Conservation (phyloP, 2,113 vertebrate genomes). For the Oncorhynchus masou region DNA sequence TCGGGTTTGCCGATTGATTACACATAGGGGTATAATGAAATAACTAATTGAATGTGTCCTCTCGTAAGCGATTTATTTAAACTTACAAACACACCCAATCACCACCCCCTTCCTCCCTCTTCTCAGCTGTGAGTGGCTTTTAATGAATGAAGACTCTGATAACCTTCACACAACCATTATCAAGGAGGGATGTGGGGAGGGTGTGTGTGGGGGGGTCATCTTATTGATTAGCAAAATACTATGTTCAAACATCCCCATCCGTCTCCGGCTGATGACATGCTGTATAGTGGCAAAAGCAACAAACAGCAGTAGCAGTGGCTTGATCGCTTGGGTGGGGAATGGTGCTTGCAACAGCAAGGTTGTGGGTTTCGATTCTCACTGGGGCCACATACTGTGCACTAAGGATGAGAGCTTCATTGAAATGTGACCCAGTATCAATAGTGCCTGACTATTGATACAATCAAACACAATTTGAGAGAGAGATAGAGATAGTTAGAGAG, state of each 20-base stretch:
- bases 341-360: no score
- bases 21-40: slow-evolving; percentile 68
- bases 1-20: slow-evolving; percentile 72
- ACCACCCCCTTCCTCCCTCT: slow-evolving; percentile 4
- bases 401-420: no score
- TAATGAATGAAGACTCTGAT: slow-evolving; percentile 65
- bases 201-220: slow-evolving; percentile 1
- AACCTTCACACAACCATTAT: slow-evolving; percentile 62
- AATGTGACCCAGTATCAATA: no score
- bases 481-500: background rate
- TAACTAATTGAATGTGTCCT: slow-evolving; percentile 74
- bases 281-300: background rate
- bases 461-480: background rate
- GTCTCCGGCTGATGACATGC: slow-evolving; percentile 26
- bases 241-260: slow-evolving; percentile 51
- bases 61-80: slow-evolving; percentile 71
- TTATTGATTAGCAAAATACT: slow-evolving; percentile 35
- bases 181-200: slow-evolving; percentile 3
- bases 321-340: no score
- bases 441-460: background rate
- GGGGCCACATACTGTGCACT: no score
- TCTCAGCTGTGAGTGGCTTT: slow-evolving; percentile 42
- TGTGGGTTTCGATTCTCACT: no score
- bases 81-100: slow-evolving; percentile 53
- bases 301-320: no score